A percentile compares a stretch with the other conserved stretches of the same genome.
These are phyloP conservation scores for Tichodroma muraria DNA, from an alignment of 2,113 vertebrate species.

Conservation along the genomic window DNA sequence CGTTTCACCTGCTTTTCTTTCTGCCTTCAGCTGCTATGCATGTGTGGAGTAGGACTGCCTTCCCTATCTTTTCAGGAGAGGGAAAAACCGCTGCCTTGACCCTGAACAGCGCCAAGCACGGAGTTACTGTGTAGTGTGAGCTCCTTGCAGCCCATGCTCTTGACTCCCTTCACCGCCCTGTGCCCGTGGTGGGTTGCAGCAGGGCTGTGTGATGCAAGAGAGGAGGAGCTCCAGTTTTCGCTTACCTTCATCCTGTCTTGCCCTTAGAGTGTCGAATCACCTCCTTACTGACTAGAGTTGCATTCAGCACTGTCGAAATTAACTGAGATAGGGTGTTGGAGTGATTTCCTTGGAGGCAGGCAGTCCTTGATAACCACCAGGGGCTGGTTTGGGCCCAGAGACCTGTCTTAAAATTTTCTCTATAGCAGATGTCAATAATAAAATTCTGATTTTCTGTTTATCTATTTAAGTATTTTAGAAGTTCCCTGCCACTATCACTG, in stretches of 20 bases:
- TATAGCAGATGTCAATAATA: not conserved
- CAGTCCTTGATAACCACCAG: not conserved
- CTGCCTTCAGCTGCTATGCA: rapidly evolving
- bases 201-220: not conserved
- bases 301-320: not conserved
- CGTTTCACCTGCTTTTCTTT: not conserved
- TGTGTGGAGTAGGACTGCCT: not conserved
- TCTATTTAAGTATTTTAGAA: not conserved
- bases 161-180: rapidly evolving
- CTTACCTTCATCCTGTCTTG: not conserved
- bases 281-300: not conserved
- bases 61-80: not conserved
- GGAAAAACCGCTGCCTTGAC: not conserved
- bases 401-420: not conserved
- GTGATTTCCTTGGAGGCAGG: not conserved
- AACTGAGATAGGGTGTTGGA: not conserved
- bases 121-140: not conserved
- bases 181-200: not conserved
- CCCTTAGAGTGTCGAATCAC: not conserved
- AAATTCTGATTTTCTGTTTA: not conserved
- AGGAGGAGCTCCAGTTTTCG: not conserved
- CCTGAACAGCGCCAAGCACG: not conserved
- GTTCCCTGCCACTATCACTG: not conserved
- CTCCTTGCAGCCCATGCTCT: not conserved
- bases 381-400: not conserved